Evolutionary conservation across 2,888 invertebrate species (phyloP).

Genomic region (Mythimna lalbum): DNA sequence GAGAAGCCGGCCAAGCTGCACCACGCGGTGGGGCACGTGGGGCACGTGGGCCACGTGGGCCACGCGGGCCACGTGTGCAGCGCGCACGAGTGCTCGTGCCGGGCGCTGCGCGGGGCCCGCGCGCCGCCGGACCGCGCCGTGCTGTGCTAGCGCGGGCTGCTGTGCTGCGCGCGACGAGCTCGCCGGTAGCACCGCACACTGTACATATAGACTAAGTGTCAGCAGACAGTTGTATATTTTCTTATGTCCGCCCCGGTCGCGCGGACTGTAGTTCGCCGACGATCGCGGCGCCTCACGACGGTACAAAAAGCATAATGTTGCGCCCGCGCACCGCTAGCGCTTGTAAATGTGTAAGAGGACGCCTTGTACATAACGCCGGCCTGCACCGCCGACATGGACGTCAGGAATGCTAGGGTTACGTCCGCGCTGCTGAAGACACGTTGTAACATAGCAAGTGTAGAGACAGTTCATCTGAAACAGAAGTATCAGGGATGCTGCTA

Average conservation of each 20-base stretch:
- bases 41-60: conserved; percentile 58
- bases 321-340: conserved; percentile 63
- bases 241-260: conserved; percentile 81
- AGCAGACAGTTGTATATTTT: conserved; percentile 71
- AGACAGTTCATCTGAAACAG: conserved; percentile 39
- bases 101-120: conserved; percentile 59
- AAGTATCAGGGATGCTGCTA: conserved; percentile 37
- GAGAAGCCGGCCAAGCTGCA: conserved; percentile 85
- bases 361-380: conserved; percentile 53
- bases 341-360: conserved; percentile 58
- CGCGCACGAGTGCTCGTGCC: conserved; percentile 49
- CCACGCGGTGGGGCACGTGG: conserved; percentile 50
- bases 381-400: conserved; percentile 44
- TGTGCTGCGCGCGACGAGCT: conserved; percentile 43
- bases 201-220: conserved; percentile 70
- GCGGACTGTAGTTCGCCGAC: conserved; percentile 69
- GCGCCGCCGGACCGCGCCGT: conserved; percentile 75
- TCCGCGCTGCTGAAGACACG: conserved; percentile 48
- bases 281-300: conserved; percentile 76
- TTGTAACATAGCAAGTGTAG: conserved; percentile 48
- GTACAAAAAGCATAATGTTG: conserved; percentile 87
- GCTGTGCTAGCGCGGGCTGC: conserved; percentile 79
- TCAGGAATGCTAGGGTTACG: conserved; percentile 42
- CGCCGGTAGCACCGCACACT: conserved; percentile 48
- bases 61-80: conserved; percentile 47